These are phyloP conservation scores for Netelia fuscicornis DNA, from an alignment of 2,888 invertebrate genomes.

Conservation along the genomic window DNA sequence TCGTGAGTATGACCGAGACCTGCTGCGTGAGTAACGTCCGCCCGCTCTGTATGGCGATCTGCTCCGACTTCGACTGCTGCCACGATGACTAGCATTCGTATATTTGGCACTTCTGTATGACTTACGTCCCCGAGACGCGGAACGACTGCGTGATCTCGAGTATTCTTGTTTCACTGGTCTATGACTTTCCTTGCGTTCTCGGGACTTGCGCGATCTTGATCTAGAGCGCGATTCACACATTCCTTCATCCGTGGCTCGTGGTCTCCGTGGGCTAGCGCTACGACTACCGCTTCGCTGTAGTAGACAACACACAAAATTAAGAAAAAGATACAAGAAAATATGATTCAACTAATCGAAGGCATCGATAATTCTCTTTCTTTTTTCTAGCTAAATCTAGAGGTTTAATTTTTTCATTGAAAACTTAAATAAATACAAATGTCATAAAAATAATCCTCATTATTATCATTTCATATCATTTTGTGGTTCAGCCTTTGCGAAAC, in stretches of 20 bases:
- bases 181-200: constrained; percentile 82
- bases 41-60: constrained; percentile 87
- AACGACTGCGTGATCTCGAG: constrained; percentile 83
- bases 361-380: not conserved
- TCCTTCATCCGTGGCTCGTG: constrained; percentile 78
- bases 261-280: constrained; percentile 81
- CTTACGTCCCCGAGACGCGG: constrained; percentile 83
- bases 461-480: not conserved
- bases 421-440: not conserved
- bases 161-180: constrained; percentile 82
- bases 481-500: not conserved
- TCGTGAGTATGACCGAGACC: constrained; percentile 87
- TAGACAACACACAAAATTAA: constrained; percentile 2
- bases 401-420: constrained; percentile 1
- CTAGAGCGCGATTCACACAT: constrained; percentile 81
- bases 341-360: not conserved
- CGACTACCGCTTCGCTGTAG: constrained; percentile 80
- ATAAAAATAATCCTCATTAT: not conserved
- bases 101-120: constrained; percentile 77
- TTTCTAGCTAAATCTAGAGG: not conserved
- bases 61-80: constrained; percentile 86
- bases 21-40: constrained; percentile 88
- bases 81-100: constrained; percentile 75
- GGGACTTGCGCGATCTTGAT: constrained; percentile 83
- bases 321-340: not conserved